Percentiles rank a stretch among this genome's conserved stretches.
Conservation (phyloP, 1,140 invertebrate genomes). For the Temnothorax nylanderi region DNA sequence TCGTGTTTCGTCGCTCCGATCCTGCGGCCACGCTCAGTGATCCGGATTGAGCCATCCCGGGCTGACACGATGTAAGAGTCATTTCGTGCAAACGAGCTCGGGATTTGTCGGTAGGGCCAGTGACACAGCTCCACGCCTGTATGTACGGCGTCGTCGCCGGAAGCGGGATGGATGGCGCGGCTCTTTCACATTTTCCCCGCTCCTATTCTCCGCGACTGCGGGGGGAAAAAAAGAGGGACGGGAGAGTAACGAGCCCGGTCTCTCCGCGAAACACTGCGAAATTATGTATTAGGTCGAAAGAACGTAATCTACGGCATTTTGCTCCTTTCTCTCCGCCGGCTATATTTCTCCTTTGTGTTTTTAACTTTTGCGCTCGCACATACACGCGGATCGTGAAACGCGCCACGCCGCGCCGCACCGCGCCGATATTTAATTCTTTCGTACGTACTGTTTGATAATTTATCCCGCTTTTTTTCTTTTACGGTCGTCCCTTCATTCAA, state of each 20-base stretch:
- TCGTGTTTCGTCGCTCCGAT: conserved; percentile 20
- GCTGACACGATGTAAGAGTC: conserved; percentile 69
- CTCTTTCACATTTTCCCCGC: conserved; percentile 63
- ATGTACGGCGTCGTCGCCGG: conserved; percentile 53
- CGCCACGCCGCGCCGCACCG: background rate
- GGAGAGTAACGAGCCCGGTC: conserved; percentile 53
- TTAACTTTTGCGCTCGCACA: conserved; percentile 28
- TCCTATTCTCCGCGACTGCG: conserved; percentile 14
- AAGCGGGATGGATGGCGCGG: conserved; percentile 65
- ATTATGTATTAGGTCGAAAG: conserved; percentile 66
- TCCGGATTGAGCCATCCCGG: conserved; percentile 61
- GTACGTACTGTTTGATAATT: conserved; percentile 50
- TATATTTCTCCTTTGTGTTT: conserved; percentile 60
- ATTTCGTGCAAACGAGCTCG: conserved; percentile 55
- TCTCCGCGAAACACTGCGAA: conserved; percentile 54
- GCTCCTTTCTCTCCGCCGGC: background rate
- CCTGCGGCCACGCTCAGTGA: conserved; percentile 40
- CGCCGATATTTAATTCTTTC: conserved; percentile 46
- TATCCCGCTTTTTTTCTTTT: conserved; percentile 28
- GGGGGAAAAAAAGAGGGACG: background rate
- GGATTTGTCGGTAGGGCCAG: conserved; percentile 57
- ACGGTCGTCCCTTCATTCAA: conserved; percentile 26
- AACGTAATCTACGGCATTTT: conserved; percentile 64
- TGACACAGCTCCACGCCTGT: conserved; percentile 8
- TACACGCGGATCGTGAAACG: background rate